These are phyloP conservation scores for Conchocele bisecta DNA, from an alignment of 2,888 invertebrate species.

Conservation along the genomic window DNA sequence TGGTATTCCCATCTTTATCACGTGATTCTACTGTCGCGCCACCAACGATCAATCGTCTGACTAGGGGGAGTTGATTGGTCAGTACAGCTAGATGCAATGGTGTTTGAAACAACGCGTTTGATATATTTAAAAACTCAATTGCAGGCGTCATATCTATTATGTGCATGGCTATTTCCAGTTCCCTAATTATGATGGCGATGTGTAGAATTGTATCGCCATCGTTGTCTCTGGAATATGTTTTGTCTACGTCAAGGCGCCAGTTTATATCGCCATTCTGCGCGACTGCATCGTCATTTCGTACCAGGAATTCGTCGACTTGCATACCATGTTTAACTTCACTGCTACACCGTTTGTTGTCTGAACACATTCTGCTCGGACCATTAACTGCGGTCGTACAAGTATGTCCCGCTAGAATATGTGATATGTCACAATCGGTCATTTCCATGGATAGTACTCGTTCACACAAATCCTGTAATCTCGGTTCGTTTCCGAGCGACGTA, in stretches of 20 bases:
- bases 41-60: conserved; percentile 10
- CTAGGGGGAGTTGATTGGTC: conserved; percentile 9
- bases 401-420: too few species aligned
- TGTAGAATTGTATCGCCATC: conserved; percentile 48
- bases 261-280: too few species aligned
- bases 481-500: too few species aligned
- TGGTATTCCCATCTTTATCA: conserved; percentile 24
- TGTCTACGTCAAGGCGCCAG: background rate
- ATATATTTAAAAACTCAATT: background rate
- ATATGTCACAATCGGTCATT: too few species aligned
- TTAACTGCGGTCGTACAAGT: too few species aligned
- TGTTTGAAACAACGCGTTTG: conserved; percentile 18
- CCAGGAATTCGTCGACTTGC: too few species aligned
- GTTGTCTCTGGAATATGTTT: conserved; percentile 11
- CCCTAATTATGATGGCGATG: conserved; percentile 25
- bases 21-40: conserved; percentile 18
- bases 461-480: too few species aligned
- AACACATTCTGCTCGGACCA: too few species aligned
- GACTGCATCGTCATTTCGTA: too few species aligned
- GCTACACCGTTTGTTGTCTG: too few species aligned
- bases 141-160: background rate
- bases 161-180: background rate
- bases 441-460: too few species aligned
- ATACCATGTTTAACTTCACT: too few species aligned
- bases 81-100: conserved; percentile 21